Evolutionary conservation across 2,113 vertebrate genomes (phyloP), one percentile per base, ranked within the genome.

Genomic region (Calyptommatus sinebrachiatus): DNA sequence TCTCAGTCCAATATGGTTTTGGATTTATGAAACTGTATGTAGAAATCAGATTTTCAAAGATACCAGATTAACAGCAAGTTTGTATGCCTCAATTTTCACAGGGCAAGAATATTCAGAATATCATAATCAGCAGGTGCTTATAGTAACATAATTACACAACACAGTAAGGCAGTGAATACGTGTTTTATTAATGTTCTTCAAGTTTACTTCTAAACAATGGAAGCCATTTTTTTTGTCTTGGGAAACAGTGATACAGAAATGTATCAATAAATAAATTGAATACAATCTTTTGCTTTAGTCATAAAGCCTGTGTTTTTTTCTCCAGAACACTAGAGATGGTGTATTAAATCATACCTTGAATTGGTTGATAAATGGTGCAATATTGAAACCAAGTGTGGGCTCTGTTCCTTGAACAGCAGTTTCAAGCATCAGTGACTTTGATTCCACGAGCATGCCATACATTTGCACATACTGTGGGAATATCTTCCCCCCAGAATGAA

Each of bases 291-390:
- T 35, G 35, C 46, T 71, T 48, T 75, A 5, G 21, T 26, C 57
- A 65, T 28, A 76, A 29, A 61, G 46, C 1, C 65, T 11, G 16
- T 46, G 26, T 8, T 48, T 48, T 26, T 78, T 78, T 31, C 69
- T 71, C 53, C 53, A 41, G 12, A n/a, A n/a, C 31, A 73, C 45
- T 65, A 46, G 72, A 11, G 28, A 3, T 10, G 45, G 65, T 84
- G n/a, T 10, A 10, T 21, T 28, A 22, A 65, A 28, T 76, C 93
- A 77, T 92, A 99, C 98, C 86, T 97, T 98, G 91, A 99, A 99
- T 82, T 98, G 98, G 93, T 99, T 99, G 93, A 99, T 99, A 84
- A 97, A 99, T 67, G 98, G 97, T 16, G 98, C 97, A 35, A 99
- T 97, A 70, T 96, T 96, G 83, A 99, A 95, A 2, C 97, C 98